These are phyloP conservation scores for Microplitis demolitor DNA, from an alignment of 1,140 invertebrate species.

Conservation along the genomic window DNA sequence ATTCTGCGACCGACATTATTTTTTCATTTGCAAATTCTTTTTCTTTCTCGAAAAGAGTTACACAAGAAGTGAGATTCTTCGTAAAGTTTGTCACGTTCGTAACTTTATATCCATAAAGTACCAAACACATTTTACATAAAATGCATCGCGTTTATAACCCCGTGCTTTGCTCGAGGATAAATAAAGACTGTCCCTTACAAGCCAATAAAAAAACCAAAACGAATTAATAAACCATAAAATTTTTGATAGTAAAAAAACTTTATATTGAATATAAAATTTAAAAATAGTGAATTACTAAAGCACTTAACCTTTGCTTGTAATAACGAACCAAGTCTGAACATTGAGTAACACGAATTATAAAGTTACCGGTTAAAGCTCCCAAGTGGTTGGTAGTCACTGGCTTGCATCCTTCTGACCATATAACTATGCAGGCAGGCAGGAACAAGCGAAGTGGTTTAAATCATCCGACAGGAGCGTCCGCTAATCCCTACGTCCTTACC, in stretches of 20 bases:
- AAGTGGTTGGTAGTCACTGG: background rate
- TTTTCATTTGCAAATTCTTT: background rate
- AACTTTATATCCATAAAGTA: conserved; percentile 11
- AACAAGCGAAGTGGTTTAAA: conserved; percentile 32
- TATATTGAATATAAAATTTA: background rate
- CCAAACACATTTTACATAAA: conserved; percentile 12
- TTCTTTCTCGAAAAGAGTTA: conserved; percentile 7
- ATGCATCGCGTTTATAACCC: background rate
- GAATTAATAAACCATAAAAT: background rate
- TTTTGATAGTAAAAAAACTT: background rate
- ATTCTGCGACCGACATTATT: background rate
- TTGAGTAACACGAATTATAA: conserved; percentile 23
- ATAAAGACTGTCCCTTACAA: background rate
- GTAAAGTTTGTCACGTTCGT: conserved; percentile 25
- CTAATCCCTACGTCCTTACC: conserved; percentile 34
- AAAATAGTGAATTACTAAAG: background rate
- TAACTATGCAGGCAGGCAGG: background rate
- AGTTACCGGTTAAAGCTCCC: conserved; percentile 20
- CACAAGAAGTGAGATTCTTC: background rate
- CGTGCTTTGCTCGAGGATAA: background rate
- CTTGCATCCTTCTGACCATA: background rate
- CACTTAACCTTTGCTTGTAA: background rate
- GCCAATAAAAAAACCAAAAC: background rate
- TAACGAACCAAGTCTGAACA: background rate
- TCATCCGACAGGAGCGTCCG: conserved; percentile 25